Base-by-base conservation (phyloP, 1,140 invertebrate species). In the Hycleus cichorii region DNA sequence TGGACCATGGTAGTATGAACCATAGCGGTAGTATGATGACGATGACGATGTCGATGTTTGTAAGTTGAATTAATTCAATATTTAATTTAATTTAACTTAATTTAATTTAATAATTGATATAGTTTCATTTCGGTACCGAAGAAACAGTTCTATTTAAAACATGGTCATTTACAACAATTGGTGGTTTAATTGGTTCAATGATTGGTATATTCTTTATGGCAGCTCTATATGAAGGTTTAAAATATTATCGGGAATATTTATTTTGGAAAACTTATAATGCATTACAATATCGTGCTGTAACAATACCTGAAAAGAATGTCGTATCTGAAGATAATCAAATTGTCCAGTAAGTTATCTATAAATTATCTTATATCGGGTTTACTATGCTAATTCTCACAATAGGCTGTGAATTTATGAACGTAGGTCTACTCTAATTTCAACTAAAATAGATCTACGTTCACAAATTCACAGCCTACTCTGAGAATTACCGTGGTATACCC, bases 171-270 rank as follows among this genome's bases (percentile, higher is more conserved):
- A 79, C 80, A 8, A 84, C 80, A 3, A 74, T 85, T n/a, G 79
- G 82, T 39, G 84, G 89, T 32, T 77, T 96, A 53, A 77, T 93
- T 39, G 89, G 86, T 0, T 93, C 92, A 0, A 87, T 91, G 73
- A 80, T 95, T 44, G 90, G 85, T 27, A 89, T 95, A 40, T 88
- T 95, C 68, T 78, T 95, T 42, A 82, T 94, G 72, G 90, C 87
- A 0, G 79, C 90, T 7, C 76, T 95, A 11, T 96, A 95, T 71
- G 93, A 96, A 76, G 91, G 90, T 10, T 79, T 96, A 0, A 96
- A 96, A 75, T 93, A 91, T 76, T 93, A 90, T 68, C 77, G 89
- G 59, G 89, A 91, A 75, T 87, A 87, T 75, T 75, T 91, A 26
- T 85, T 90, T 69, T 91, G 89, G 88, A 88, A 85, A 75, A 87